phyloP scores from a whole-genome alignment of 2,797 vertebrate genomes.

The Rhinophrynus dorsalis region DNA sequence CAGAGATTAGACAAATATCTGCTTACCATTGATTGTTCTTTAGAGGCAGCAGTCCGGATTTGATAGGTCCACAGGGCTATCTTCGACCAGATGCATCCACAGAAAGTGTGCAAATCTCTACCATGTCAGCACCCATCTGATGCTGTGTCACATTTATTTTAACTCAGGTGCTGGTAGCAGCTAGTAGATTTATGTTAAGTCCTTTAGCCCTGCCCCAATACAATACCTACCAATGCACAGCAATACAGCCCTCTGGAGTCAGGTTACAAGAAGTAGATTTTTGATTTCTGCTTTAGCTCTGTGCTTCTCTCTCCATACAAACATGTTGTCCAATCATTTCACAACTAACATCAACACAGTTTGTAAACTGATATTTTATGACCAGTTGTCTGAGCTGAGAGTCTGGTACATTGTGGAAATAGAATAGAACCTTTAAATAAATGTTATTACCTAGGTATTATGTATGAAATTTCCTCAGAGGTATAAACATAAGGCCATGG shows the following conservation, averaged over 20 bases:
- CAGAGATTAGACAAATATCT: constrained; percentile 31
- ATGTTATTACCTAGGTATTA: too few relatives aligned
- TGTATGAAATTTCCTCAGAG: too few relatives aligned
- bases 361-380: background rate
- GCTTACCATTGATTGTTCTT: constrained; percentile 36
- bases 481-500: too few relatives aligned
- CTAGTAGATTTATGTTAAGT: constrained; percentile 20
- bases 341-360: background rate
- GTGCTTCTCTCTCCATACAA: background rate
- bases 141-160: constrained; percentile 19
- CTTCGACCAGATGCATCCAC: constrained; percentile 11
- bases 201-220: constrained; percentile 6
- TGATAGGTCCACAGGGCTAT: constrained; percentile 5
- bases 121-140: constrained; percentile 28
- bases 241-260: constrained; percentile 14
- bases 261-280: constrained; percentile 35
- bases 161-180: constrained; percentile 17
- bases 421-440: background rate
- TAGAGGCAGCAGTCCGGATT: background rate
- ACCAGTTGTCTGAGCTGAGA: background rate
- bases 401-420: background rate
- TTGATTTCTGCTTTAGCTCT: background rate
- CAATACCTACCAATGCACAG: constrained; percentile 18
- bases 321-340: background rate
- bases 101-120: background rate